Evolutionary conservation across 1,140 invertebrate species (phyloP).

Genomic region (Nephila pilipes): DNA sequence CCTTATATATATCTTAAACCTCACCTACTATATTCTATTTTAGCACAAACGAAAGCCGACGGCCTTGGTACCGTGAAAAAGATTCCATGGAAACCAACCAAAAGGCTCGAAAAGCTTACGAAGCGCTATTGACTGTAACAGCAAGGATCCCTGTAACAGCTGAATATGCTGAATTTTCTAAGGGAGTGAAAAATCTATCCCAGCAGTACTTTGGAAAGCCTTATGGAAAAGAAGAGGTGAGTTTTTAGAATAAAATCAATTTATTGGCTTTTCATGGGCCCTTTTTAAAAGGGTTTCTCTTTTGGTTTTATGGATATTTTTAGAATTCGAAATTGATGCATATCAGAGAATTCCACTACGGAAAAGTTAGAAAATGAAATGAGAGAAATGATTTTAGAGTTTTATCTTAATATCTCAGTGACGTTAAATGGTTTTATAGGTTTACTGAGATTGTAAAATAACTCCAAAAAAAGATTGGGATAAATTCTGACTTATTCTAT

Average conservation of each 20-base stretch:
- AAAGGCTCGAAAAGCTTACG: conserved; percentile 92
- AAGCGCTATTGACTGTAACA: conserved; percentile 94
- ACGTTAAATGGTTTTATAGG: too few species aligned
- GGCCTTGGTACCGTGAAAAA: conserved; percentile 91
- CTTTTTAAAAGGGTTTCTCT: neutral
- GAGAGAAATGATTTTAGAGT: neutral
- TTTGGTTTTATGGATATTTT: neutral
- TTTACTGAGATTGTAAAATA: too few species aligned
- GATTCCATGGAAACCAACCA: conserved; percentile 91
- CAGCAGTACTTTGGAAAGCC: conserved; percentile 89
- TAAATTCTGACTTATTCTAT: too few species aligned
- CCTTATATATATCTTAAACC: too few species aligned
- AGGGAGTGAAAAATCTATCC: conserved; percentile 88
- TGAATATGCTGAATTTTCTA: conserved; percentile 85
- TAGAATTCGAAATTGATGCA: neutral
- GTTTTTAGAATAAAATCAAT: neutral
- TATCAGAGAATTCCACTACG: neutral
- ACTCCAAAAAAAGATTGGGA: too few species aligned
- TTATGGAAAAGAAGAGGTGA: conserved; percentile 83
- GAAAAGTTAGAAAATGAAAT: too few species aligned
- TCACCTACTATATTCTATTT: neutral
- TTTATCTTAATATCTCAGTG: neutral
- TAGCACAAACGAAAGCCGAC: conserved; percentile 82
- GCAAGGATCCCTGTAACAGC: conserved; percentile 88
- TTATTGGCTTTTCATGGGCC: neutral